Percentiles rank a stretch among this genome's conserved stretches.
phyloP scores from a whole-genome alignment of 2,113 vertebrate genomes.

The Phylloscopus trochilus region DNA sequence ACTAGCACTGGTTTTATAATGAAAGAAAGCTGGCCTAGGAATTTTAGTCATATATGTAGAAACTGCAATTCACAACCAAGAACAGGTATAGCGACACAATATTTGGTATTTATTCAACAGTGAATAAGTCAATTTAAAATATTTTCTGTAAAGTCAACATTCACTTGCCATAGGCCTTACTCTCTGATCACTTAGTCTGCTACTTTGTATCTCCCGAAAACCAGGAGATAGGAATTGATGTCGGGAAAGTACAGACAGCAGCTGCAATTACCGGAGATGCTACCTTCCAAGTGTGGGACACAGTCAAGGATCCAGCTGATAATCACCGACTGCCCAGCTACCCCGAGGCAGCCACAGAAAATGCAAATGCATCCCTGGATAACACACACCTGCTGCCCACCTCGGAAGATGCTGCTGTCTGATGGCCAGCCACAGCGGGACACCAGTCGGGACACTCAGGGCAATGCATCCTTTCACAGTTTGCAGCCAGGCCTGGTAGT shows the following conservation, averaged over 20 bases:
- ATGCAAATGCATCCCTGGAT: fast-evolving
- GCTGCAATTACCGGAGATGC: fast-evolving
- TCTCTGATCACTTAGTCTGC: background rate
- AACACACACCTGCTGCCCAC: fast-evolving
- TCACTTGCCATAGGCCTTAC: background rate
- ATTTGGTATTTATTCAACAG: background rate
- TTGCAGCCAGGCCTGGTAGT: background rate
- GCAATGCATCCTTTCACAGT: background rate
- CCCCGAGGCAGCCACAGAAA: background rate
- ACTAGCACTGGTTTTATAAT: background rate
- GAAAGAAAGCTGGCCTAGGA: background rate
- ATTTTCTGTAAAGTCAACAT: background rate
- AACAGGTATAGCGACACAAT: too few relatives aligned
- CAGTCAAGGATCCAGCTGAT: fast-evolving
- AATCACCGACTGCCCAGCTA: fast-evolving
- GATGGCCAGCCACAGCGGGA: background rate
- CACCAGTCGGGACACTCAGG: fast-evolving
- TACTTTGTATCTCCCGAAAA: background rate
- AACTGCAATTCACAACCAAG: background rate
- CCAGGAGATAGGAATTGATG: fast-evolving
- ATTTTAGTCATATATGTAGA: background rate
- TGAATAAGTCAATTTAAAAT: background rate
- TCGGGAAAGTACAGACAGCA: fast-evolving
- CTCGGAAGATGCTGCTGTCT: background rate
- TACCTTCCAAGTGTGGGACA: fast-evolving